Evolutionary conservation across 2,113 vertebrate species (phyloP).

Genomic region (Coryphaenoides rupestris): DNA sequence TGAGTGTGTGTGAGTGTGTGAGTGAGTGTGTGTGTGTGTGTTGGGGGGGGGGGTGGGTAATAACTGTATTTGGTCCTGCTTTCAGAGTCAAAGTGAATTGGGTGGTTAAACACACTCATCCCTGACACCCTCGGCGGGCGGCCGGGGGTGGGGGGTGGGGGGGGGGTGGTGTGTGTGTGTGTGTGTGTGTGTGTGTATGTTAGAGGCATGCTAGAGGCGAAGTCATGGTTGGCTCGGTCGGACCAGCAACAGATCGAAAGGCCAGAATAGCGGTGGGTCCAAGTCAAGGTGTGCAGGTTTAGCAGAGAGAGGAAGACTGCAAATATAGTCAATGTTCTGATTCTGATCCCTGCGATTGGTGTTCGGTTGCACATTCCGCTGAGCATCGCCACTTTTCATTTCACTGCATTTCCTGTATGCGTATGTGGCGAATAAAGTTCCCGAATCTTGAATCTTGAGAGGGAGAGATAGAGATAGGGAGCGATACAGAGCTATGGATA

Average conservation of each 20-base stretch:
- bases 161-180: background rate
- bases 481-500: no score
- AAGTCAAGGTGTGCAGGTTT: constrained; percentile 10
- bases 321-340: no score
- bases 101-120: constrained; percentile 51
- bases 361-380: no score
- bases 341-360: no score
- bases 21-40: background rate
- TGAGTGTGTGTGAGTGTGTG: background rate
- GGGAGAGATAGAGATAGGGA: no score
- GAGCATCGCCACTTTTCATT: no score
- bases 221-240: constrained; percentile 30
- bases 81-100: constrained; percentile 47
- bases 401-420: no score
- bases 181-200: no score
- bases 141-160: no score
- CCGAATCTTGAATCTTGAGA: no score
- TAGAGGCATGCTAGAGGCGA: constrained; percentile 14
- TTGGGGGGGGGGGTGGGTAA: constrained; percentile 18
- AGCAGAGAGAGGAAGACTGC: no score
- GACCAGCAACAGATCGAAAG: constrained; percentile 27
- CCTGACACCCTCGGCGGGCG: constrained; percentile 53
- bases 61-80: constrained; percentile 45
- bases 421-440: no score
- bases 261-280: constrained; percentile 1